Base-by-base conservation (phyloP, 2,797 vertebrate genomes). In the Pempheris klunzingeri region DNA sequence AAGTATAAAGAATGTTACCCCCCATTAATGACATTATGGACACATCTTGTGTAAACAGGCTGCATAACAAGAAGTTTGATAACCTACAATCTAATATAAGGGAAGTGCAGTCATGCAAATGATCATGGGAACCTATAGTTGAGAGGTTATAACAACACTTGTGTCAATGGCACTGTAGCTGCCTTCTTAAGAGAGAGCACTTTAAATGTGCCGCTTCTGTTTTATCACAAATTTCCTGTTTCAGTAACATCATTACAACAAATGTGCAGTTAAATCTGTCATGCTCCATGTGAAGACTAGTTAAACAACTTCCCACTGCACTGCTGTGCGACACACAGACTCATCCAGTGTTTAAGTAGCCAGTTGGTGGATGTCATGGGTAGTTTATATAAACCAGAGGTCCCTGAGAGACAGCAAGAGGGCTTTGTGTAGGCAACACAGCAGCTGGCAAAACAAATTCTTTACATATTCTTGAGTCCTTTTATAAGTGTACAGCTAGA, bases 381-480 rank as follows among this genome's bases (percentile, higher is more conserved):
- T 78, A 77, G 86, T 87, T 90, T 86, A 80, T 87, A 83, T 88
- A 88, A 93, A 91, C 83, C 82, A 80, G 62, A 57, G 54, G 71
- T 57, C 84, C 85, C 83, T 17, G 5, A 68, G 85, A 88, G 87
- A 83, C 80, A 85, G 77, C 88, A 83, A 74, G 69, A 69, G 49
- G 69, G 64, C 83, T 90, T 89, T 90, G 77, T 90, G 77, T 77
- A 50, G 81, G 80, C 80, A 82, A 82, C 68, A 74, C 50, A 75
- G 87, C 93, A 93, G 90, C 92, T 93, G 93, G 89, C 81, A 83
- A 86, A 93, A 92, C 90, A 90, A 86, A 92, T 93, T 92, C 91
- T 88, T 87, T 65, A 87, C 80, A 92, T 92, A 82, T 87, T 90
- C 85, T 58, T 50, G 63, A 77, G 80, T 65, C 74, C 80, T 80